Percentiles rank a stretch among this genome's conserved stretches.
Evolutionary conservation across 2,113 vertebrate genomes (phyloP).

Genomic region (Dunckerocampus dactyliophorus): DNA sequence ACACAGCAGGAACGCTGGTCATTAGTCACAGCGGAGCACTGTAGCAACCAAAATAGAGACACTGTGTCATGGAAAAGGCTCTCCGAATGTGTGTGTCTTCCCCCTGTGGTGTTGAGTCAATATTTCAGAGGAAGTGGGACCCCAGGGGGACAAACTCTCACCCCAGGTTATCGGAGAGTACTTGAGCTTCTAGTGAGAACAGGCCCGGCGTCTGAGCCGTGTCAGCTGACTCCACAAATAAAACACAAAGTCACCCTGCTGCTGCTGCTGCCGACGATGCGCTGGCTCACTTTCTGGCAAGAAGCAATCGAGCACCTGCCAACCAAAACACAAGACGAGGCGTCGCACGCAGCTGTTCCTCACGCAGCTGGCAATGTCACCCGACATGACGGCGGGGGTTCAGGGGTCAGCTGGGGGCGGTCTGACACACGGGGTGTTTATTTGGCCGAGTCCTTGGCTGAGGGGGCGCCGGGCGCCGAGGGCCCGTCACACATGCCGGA

Average conservation of each 20-base stretch:
- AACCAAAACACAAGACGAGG: background rate
- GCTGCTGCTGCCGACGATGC: constrained; percentile 1
- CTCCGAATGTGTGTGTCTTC: constrained; percentile 25
- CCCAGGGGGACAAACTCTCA: constrained; percentile 41
- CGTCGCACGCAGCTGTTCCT: background rate
- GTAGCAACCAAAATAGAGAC: constrained; percentile 30
- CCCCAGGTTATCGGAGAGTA: constrained; percentile 38
- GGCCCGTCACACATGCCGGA: too few species aligned
- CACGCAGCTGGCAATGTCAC: background rate
- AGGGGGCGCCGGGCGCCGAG: too few species aligned
- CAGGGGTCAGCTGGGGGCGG: too few species aligned
- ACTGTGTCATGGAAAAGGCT: constrained; percentile 47
- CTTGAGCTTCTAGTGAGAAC: constrained; percentile 24
- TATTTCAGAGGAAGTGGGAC: constrained; percentile 57
- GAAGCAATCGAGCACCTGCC: background rate
- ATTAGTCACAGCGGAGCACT: constrained; percentile 23
- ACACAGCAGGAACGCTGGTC: background rate
- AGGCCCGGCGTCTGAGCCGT: constrained; percentile 17
- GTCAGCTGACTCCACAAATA: constrained; percentile 20
- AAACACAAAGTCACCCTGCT: constrained; percentile 17
- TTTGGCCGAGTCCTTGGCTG: too few species aligned
- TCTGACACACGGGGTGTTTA: too few species aligned
- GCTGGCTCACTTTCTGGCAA: constrained; percentile 3
- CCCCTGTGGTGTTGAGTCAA: constrained; percentile 54
- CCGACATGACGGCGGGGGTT: background rate